Evolutionary conservation across 2,113 vertebrate genomes (phyloP), one percentile per base, ranked within the genome.

Genomic region (Aramus guarauna): DNA sequence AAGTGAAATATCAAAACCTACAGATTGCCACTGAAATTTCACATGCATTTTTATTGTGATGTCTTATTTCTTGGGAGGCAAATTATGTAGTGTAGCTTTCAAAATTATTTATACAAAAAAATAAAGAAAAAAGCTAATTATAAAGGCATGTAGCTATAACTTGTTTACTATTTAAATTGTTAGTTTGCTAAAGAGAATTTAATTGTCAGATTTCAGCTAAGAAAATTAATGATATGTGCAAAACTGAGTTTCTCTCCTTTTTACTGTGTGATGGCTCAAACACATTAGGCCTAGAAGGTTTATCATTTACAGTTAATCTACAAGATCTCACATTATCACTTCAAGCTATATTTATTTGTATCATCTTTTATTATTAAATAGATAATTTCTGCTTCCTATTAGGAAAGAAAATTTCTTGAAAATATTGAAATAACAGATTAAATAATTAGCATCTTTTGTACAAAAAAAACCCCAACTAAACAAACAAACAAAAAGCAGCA

Each of bases 401-500:
- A 34, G 20, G 77, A 92, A 64, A 2, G 6, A 48, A 72, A 82
- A 9, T 27, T 62, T 5, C 4, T 80, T 37, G 4, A 45, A 83
- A 86, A 76, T 45, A 83, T 2, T 72, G 55, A 89, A 83, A 68
- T 29, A 53, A 39, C 29, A 55, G 22, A 17, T 50, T 3, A 67
- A 66, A 20, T 82, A 60, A n/a, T 39, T 62, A 34, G 3, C 34
- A 43, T 12, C 0, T 29, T 47, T 66, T 71, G 11, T 56, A 72
- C 3, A 64, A 47, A 37, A 27, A 23, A 14, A 21, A 4, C 1
- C 2, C 7, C 14, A 26, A 52, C 2, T 39, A 26, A 64, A 12
- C 7, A n/a, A 47, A 19, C 2, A 6, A 37, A 21, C 21, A 67
- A 59, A 1, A 29, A 29, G 15, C 2, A n/a, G 2, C 1, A 29